These are phyloP conservation scores for Actinemys pallida DNA, from an alignment of 2,113 vertebrate species.

Conservation along the genomic window DNA sequence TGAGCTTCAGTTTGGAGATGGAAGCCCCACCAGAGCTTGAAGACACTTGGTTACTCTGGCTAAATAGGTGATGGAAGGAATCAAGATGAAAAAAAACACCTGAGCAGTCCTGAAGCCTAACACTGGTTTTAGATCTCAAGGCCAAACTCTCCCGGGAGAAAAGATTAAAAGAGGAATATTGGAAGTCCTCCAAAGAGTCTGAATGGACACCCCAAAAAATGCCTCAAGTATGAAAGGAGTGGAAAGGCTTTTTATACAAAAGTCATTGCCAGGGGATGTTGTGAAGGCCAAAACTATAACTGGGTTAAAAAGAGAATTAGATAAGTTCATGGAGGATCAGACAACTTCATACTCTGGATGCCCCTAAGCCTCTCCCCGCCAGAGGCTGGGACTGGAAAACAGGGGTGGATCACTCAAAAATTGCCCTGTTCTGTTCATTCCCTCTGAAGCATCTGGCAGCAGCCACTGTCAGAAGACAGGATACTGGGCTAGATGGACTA, in stretches of 20 bases:
- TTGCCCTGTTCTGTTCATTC: neutral
- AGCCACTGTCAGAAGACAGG: neutral
- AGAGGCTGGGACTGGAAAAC: neutral
- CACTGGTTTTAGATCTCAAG: neutral
- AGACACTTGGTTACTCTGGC: neutral
- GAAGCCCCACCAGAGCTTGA: neutral
- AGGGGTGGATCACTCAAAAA: neutral
- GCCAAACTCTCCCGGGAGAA: neutral
- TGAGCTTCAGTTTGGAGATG: neutral
- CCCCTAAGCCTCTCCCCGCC: neutral
- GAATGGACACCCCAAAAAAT: neutral
- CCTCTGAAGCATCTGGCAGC: neutral
- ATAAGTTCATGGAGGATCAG: neutral
- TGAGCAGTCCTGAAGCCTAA: neutral
- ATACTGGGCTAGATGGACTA: neutral
- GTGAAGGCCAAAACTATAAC: neutral
- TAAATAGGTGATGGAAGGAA: neutral
- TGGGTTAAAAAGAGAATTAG: neutral
- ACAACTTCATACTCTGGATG: neutral
- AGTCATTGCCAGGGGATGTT: neutral
- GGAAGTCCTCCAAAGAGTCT: neutral
- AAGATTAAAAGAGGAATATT: neutral
- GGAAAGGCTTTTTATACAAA: neutral
- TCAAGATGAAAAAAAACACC: neutral
- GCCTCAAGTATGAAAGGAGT: neutral